These are phyloP conservation scores for Agrochola circellaris DNA, from an alignment of 2,888 invertebrate genomes.

Conservation along the genomic window DNA sequence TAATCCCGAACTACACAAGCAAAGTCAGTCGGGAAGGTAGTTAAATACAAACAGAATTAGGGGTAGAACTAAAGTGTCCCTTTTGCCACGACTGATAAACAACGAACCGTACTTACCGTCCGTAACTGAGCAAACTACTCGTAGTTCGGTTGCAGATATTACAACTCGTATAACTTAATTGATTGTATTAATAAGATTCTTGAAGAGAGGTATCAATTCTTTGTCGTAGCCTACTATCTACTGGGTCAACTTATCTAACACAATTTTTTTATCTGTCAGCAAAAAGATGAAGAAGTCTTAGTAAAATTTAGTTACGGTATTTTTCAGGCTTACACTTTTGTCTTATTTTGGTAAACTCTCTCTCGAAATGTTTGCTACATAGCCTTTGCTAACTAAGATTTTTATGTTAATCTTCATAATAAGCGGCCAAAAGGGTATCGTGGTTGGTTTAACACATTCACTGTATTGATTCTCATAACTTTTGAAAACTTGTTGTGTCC, in stretches of 20 bases:
- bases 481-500: neutral
- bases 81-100: constrained; percentile 46
- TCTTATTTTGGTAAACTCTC: neutral
- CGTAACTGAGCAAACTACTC: constrained; percentile 1
- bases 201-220: neutral
- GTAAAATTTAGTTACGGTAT: neutral
- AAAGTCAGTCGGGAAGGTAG: constrained; percentile 33
- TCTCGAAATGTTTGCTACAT: neutral
- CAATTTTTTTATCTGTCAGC: too few relatives aligned
- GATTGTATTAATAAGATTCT: constrained; percentile 4
- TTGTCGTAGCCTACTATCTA: neutral
- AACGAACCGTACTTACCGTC: constrained; percentile 42
- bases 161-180: constrained; percentile 9
- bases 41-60: constrained; percentile 54
- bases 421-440: neutral
- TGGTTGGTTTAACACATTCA: neutral
- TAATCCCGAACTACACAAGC: constrained; percentile 28
- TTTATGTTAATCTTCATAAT: neutral
- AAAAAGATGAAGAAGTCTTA: too few relatives aligned
- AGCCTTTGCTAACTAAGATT: neutral
- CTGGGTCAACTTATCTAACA: too few relatives aligned
- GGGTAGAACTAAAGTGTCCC: constrained; percentile 17
- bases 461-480: neutral
- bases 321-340: neutral
- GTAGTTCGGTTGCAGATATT: constrained; percentile 12